Conservation (phyloP, 2,888 invertebrate species). For the Epistrophe grossulariae region DNA sequence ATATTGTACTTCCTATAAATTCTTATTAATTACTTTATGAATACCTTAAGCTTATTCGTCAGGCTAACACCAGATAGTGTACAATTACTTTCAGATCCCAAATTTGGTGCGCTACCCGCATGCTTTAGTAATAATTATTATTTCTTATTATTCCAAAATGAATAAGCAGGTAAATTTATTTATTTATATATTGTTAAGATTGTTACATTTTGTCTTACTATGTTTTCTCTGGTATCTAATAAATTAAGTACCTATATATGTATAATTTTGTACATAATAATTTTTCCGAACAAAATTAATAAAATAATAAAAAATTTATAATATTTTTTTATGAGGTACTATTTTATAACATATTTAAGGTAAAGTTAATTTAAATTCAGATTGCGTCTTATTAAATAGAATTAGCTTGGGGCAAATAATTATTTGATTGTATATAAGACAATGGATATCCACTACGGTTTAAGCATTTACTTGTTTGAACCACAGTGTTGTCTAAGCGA, state of each 20-base stretch:
- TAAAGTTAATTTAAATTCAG: neutral
- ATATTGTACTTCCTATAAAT: conserved; percentile 1
- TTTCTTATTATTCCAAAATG: neutral
- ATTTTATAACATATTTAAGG: neutral
- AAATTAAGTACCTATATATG: neutral
- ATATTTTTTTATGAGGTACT: neutral
- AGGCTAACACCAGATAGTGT: neutral
- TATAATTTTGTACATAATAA: neutral
- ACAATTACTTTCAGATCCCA: neutral
- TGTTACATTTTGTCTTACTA: neutral
- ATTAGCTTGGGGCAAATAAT: neutral
- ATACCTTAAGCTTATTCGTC: neutral
- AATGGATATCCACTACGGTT: neutral
- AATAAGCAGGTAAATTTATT: neutral
- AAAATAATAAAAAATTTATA: neutral
- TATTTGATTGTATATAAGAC: neutral
- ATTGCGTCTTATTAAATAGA: neutral
- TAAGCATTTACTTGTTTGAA: neutral
- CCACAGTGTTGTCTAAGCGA: neutral
- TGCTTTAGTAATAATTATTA: neutral
- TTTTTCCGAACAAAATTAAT: neutral
- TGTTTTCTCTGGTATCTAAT: neutral
- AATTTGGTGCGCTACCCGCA: neutral
- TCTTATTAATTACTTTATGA: neutral
- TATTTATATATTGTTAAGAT: neutral